Evolutionary conservation across 2,888 invertebrate species (phyloP), one percentile per base, ranked within the genome.

Genomic region (Tiliacea aurago): DNA sequence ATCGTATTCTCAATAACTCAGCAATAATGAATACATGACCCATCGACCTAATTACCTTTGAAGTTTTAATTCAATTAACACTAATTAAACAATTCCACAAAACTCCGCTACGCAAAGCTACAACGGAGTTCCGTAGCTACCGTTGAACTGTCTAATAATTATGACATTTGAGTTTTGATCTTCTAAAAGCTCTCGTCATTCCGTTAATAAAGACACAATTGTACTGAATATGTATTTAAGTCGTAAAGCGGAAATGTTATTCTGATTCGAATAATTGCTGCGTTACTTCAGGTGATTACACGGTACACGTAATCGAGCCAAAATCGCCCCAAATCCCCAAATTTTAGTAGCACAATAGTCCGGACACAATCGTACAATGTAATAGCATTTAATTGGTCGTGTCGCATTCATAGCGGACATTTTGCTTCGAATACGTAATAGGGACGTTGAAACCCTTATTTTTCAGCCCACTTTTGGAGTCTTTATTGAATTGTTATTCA

Each of bases 341-440:
- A 87, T 90, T 86, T 86, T 86, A 81, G 71, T 84, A 84, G 80
- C 80, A 91, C 91, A 93, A 92, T 90, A 81, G 89, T 81, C 83
- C 83, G 88, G 86, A 89, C 83, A 87, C 90, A 89, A 90, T 90
- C 84, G 83, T 86, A 85, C 84, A 69, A 76, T 84, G 86, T 92
- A 92, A 92, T 92, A 89, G 88, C 80, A 88, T 92, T 91, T 93
- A 93, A 94, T 93, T 93, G 91, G 84, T 87, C 84, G 86, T 90
- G 90, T 90, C 90, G 88, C 87, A 88, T 91, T 91, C 87, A 89
- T 74, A 63, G 70, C 72, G 65, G 86, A 86, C 75, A 85, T 83
- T 88, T 86, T 83, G 73, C 76, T 86, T 83, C 83, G 78, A 73
- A 71, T 73, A 80, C 53, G 47, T 75, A 67, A 66, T 74, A 63